phyloP scores from a whole-genome alignment of 2,113 vertebrate genomes.

The Recurvirostra avosetta region DNA sequence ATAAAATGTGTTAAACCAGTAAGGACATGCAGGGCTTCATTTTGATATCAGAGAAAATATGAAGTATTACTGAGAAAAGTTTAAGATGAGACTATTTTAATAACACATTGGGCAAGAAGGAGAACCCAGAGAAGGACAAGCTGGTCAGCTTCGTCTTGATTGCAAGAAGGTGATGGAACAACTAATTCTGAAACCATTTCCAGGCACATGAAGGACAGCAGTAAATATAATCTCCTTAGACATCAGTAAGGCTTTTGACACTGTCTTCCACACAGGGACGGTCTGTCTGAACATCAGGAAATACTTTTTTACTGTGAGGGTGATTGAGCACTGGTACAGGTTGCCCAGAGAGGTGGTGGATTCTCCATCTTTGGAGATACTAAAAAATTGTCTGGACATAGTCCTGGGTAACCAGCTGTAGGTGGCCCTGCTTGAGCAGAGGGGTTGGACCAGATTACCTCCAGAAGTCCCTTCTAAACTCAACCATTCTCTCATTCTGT shows the following conservation, averaged over 20 bases:
- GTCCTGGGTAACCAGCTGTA: rapidly evolving
- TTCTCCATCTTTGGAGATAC: neutral
- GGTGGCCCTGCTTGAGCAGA: neutral
- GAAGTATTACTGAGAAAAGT: neutral
- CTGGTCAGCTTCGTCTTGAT: neutral
- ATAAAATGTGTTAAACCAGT: neutral
- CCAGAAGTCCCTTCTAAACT: neutral
- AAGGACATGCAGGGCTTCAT: neutral
- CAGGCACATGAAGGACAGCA: neutral
- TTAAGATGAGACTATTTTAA: neutral
- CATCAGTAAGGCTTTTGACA: rapidly evolving
- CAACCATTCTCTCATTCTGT: neutral
- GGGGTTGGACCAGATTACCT: neutral
- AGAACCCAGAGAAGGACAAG: neutral
- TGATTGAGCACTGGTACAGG: neutral
- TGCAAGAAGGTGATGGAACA: neutral
- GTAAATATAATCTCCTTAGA: neutral
- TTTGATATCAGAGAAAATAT: neutral
- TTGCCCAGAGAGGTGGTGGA: neutral
- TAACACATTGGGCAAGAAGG: neutral
- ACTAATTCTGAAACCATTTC: neutral
- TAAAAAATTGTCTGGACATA: neutral
- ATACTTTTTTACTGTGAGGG: neutral
- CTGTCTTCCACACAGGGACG: neutral
- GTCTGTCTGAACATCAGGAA: neutral